phyloP scores from a whole-genome alignment of 2,888 invertebrate species.

The Hoplodrina ambigua region DNA sequence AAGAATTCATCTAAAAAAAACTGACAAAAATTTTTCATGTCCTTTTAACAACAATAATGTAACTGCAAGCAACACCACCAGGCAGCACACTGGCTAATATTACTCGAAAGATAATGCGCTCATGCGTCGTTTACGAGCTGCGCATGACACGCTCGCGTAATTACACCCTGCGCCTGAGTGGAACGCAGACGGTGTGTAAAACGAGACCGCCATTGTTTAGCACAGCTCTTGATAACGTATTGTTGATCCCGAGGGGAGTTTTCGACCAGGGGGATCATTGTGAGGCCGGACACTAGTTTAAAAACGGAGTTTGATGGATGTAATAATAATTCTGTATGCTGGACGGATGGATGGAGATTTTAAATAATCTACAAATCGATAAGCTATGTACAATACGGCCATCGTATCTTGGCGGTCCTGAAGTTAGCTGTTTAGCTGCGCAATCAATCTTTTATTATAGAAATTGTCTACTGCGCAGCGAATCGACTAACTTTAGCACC shows the following conservation, averaged over 20 bases:
- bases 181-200: conserved; percentile 60
- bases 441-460: too few species aligned
- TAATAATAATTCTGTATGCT: conserved; percentile 4
- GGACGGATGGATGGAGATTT: background rate
- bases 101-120: conserved; percentile 58
- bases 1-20: too few species aligned
- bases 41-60: background rate
- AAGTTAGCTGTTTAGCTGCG: too few species aligned
- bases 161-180: conserved; percentile 67
- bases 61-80: conserved; percentile 19
- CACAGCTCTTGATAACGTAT: conserved; percentile 38
- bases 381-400: too few species aligned
- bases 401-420: too few species aligned
- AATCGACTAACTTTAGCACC: too few species aligned
- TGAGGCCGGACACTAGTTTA: conserved; percentile 2
- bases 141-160: conserved; percentile 68
- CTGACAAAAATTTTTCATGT: background rate
- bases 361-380: background rate
- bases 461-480: too few species aligned
- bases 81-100: conserved; percentile 39
- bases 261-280: conserved; percentile 21
- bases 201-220: conserved; percentile 56
- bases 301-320: conserved; percentile 14
- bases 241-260: conserved; percentile 41
- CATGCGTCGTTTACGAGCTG: conserved; percentile 64